These are phyloP conservation scores for Tangara arthus DNA, from an alignment of 2,797 vertebrate species.

Conservation along the genomic window DNA sequence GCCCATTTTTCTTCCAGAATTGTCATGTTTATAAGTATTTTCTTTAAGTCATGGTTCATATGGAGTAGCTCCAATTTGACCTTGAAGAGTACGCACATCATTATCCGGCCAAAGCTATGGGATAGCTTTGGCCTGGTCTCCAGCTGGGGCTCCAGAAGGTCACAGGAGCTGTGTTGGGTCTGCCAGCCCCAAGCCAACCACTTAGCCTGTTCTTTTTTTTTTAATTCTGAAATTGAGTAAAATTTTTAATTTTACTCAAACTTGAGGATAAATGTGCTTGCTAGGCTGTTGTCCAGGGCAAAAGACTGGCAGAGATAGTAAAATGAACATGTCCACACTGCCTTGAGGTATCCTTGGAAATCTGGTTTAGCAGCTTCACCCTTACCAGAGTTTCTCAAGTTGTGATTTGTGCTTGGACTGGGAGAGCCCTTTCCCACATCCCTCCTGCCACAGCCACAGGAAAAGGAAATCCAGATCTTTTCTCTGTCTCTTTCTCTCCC, in stretches of 20 bases:
- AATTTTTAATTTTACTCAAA: background rate
- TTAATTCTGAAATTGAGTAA: background rate
- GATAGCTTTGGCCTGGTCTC: background rate
- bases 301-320: background rate
- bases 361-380: background rate
- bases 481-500: background rate
- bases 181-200: background rate
- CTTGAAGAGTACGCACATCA: rapidly evolving
- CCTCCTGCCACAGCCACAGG: background rate
- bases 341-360: background rate
- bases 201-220: background rate
- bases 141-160: background rate
- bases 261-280: background rate
- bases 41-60: background rate
- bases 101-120: background rate
- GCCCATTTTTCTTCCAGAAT: background rate
- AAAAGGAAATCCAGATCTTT: background rate
- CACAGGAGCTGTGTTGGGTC: background rate
- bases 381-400: background rate
- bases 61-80: background rate
- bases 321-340: background rate
- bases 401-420: background rate
- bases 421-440: background rate
- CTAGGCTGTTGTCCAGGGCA: background rate
- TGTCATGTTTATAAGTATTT: background rate